Evolutionary conservation across 2,797 vertebrate species (phyloP), one percentile per base, ranked within the genome.

Genomic region (Tiaroga cobitis): DNA sequence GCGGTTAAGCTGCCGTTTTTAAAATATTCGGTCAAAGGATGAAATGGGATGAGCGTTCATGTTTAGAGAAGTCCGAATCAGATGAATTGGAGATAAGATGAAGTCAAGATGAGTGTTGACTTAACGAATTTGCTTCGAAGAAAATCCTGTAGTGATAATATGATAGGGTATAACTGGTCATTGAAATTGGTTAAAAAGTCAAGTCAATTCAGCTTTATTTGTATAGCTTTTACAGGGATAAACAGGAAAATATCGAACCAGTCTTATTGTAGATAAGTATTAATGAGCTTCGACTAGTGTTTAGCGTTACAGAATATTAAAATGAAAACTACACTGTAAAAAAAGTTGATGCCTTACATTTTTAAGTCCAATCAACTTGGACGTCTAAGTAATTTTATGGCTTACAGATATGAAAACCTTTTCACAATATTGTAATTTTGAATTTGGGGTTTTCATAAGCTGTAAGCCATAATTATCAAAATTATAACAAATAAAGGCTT

Each of bases 51-150:
- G 56, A 73, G 63, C 83, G 68, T 75, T 85, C 79, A 89, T 90
- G 85, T 81, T 82, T 37, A 88, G 85, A 90, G 90, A 92, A 90
- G 88, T 89, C 81, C 88, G 68, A 87, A 83, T 87, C 85, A 63
- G 72, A 91, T 84, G 81, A 92, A 91, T 74, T 79, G 69, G 86
- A 89, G 85, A 87, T 90, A 54, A 83, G 82, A 89, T 85, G 81
- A 82, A 91, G 89, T 92, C 87, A 92, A 91, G 87, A 88, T 87
- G 89, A 75, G 77, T 90, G 89, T 90, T 91, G 75, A 91, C 80
- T 76, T 80, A 51, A 39, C 2, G 1, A 70, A 79, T 72, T 85
- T 61, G 24, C 86, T 86, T 81, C 0, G 18, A 21, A 37, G 56
- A 75, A 39, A 79, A 43, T 54, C 72, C 70, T 51, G 68, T 39